Base-by-base conservation (phyloP, 2,888 invertebrate species). In the Ormyrus nitidulus region DNA sequence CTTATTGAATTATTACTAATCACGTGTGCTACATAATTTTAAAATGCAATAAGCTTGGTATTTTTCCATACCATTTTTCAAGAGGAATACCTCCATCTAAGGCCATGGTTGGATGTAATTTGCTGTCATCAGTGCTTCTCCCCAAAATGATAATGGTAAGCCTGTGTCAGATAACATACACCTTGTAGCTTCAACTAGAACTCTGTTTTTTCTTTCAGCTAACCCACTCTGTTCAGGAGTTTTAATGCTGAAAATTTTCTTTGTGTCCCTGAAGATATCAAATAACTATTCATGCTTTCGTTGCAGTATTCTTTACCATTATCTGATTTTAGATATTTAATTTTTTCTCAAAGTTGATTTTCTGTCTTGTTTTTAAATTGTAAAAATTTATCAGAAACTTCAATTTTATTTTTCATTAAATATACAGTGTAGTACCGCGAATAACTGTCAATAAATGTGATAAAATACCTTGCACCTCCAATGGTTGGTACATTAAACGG, bases 381-480 rank as follows among this genome's bases (percentile, higher is more conserved):
- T 0, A 82, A 13, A 59, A 61, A 84, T 6, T 80, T 54, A 9
- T 75, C 68, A 2, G 83, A 73, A 5, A 44, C 53, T 6, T 62
- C 46, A 56, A 48, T n/a, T 19, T 83, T 83, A n/a, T 58, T 48
- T 5, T 56, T 54, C 48, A 85, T 0, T 2, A 83, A 54, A 69
- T 80, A 79, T 5, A 83, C 51, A 2, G 0, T 10, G 1, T 80
- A 75, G 65, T 83, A 88, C 58, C 85, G 79, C 6, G 86, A 85
- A 77, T 77, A 87, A 83, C 89, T 87, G 71, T 88, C 87, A 8
- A 87, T 87, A n/a, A 89, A 83, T 0, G 86, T 88, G 0, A 88
- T n/a, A 4, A 87, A 64, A 75, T 85, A 88, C 13, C 83, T 79
- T 62, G 85, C 85, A 19, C 83, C 83, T 34, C 85, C 79, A 13